These are phyloP conservation scores for Varanus komodoensis DNA, from an alignment of 2,113 vertebrate species.

Conservation along the genomic window DNA sequence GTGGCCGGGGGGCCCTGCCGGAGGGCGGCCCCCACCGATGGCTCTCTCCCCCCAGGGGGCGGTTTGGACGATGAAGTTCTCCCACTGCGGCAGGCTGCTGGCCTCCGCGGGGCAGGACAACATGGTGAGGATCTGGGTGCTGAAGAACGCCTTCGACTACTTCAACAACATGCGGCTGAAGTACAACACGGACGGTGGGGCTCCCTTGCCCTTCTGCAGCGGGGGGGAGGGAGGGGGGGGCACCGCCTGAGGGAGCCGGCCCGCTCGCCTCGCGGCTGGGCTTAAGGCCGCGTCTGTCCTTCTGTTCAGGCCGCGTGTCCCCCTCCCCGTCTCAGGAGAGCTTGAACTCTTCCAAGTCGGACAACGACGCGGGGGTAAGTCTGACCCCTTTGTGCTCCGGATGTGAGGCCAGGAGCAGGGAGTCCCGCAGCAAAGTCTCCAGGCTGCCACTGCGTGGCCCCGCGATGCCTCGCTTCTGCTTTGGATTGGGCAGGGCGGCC, in stretches of 20 bases:
- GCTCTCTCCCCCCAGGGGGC: slow-evolving; percentile 84
- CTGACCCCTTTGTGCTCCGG: too few species aligned
- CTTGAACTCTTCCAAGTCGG: slow-evolving; percentile 96
- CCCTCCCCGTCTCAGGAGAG: slow-evolving; percentile 99
- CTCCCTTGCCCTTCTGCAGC: not conserved
- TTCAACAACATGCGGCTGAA: slow-evolving; percentile 99
- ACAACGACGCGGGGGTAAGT: slow-evolving; percentile 91
- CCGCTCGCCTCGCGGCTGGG: not conserved
- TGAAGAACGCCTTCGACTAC: slow-evolving; percentile 97
- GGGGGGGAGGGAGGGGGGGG: too few species aligned
- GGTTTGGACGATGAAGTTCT: slow-evolving; percentile 99
- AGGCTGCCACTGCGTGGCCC: too few species aligned
- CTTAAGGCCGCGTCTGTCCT: not conserved
- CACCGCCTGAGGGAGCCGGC: not conserved
- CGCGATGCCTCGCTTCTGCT: too few species aligned
- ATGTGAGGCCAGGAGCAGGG: fast-evolving
- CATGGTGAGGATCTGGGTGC: slow-evolving; percentile 96
- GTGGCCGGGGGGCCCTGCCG: too few species aligned
- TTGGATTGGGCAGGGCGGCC: not conserved
- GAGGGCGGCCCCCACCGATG: too few species aligned
- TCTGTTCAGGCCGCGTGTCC: slow-evolving; percentile 90
- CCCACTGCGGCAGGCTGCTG: slow-evolving; percentile 94
- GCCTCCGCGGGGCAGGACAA: slow-evolving; percentile 97
- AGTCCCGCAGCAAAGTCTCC: not conserved
- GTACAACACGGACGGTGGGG: slow-evolving; percentile 97